Conservation (phyloP, 2,113 vertebrate genomes). For the Nibea coibor region DNA sequence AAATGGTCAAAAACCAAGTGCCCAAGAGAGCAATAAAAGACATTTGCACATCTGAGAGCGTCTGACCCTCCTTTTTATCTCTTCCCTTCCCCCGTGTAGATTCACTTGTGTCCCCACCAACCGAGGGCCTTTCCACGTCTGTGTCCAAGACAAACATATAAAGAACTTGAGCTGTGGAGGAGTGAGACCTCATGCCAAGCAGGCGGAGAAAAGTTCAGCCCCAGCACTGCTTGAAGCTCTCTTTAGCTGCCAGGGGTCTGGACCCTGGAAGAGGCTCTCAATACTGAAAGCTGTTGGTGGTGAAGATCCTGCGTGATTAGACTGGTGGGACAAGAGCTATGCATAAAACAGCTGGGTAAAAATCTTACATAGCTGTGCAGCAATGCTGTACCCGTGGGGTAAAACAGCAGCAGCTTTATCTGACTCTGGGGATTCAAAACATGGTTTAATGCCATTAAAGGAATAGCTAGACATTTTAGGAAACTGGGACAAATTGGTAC, state of each 20-base stretch:
- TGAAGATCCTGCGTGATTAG: conserved; percentile 13
- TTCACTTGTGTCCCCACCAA: conserved; percentile 55
- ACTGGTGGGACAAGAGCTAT: conserved; percentile 4
- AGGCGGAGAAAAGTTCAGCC: conserved; percentile 52
- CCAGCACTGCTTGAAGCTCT: conserved; percentile 44
- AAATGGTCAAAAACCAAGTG: conserved; percentile 59
- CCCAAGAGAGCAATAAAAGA: conserved; percentile 69
- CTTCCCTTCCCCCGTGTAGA: conserved; percentile 29
- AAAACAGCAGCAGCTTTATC: neutral
- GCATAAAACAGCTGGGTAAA: conserved; percentile 35
- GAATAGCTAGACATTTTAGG: neutral
- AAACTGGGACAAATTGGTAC: neutral
- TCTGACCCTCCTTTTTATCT: conserved; percentile 55
- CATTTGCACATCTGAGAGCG: conserved; percentile 70
- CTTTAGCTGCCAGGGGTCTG: conserved; percentile 66
- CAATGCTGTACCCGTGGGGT: neutral
- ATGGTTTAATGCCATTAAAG: neutral
- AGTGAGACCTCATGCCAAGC: conserved; percentile 74
- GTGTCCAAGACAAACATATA: conserved; percentile 83
- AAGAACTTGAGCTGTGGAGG: conserved; percentile 73
- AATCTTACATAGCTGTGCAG: conserved; percentile 2
- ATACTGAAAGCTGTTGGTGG: conserved; percentile 32
- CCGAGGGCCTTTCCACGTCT: conserved; percentile 67
- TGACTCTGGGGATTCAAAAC: neutral
- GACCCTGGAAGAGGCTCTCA: conserved; percentile 54